Base-by-base conservation (phyloP, 2,113 vertebrate species). In the Sisor rabdophorus region DNA sequence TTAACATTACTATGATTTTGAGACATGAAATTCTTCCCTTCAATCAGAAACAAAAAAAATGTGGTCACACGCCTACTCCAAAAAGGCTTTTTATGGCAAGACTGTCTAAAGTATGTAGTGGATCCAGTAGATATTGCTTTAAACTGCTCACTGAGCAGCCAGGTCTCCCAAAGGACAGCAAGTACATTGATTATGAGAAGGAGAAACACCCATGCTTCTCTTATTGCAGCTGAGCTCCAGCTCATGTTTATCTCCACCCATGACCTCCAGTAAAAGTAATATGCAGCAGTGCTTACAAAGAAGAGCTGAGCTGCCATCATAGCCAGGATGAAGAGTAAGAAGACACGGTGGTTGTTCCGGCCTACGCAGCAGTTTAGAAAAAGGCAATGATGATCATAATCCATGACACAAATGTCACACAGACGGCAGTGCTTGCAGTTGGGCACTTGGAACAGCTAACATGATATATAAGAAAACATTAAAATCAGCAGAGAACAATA, bases 341-440 rank as follows among this genome's bases (percentile, higher is more conserved):
- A 93, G 79, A 90, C 83, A 17, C 89, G 89, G 71, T 91, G 91
- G 84, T 93, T 93, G 2, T 81, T 82, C 30, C 71, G 85, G 24
- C 91, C 92, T 4, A 93, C 40, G 73, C 92, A 93, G 24, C 84
- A 84, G 84, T 93, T 92, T 48, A 93, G 88, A 82, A 93, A 93
- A 75, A 93, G 90, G 84, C 92, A 93, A 86, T 93, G 92, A 78
- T 93, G 92, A 84, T 93, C 91, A 2, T 91, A 93, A 82, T 92
- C 89, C 80, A 87, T 85, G n/a, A 93, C 84, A 81, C 92, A 93
- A 73, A 86, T 20, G 0, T 90, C 88, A 68, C 92, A 93, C 73
- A 93, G 87, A 78, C 89, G 91, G 73, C 92, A 93, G 87, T 93
- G 92, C 82, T 92, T 93, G 4, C 89, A 87, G 79, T 73, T 83